Evolutionary conservation across 1,140 invertebrate genomes (phyloP), one percentile per base, ranked within the genome.

Genomic region (Kradibia gibbosae): DNA sequence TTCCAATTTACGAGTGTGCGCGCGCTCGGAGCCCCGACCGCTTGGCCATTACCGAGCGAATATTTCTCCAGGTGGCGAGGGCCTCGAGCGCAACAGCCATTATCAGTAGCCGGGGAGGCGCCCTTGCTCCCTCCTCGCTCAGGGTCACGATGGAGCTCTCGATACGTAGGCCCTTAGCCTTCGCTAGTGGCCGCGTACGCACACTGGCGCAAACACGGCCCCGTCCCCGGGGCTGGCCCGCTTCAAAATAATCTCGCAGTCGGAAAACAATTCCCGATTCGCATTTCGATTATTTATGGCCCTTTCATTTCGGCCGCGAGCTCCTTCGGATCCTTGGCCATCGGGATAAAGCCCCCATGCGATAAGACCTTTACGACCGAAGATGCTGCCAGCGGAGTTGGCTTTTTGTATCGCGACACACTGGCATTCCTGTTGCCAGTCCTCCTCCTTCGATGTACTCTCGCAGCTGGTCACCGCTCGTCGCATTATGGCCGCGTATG

Each of bases 101-200:
- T 39, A 67, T 67, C 62, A 17, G 17, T 39, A 67, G 34, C 17
- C 62, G 34, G 34, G 15, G 34, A 39, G 34, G 17, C 8, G 31
- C 15, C 10, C 17, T 31, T 28, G 50, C 28, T 15, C 31, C 39
- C 62, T 22, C 17, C 34, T 36, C 28, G 31, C 34, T 10, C 15
- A 39, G n/a, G 20, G 34, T 39, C 20, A 67, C 62, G 34, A 67
- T 17, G 34, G 39, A 67, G 62, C 39, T 67, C 39, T 67, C 62
- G 39, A 67, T 67, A 39, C n/a, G 62, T n/a, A 39, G 62, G 17
- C 13, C 2, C 34, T 22, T 39, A n/a, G 50, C 50, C 50, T 20
- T 20, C 50, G 5, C 45, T 48, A 7, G 8, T 17, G 8, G 7
- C 39, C 79, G 80, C 81, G n/a, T n/a, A n/a, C 76, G 81, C 73